Conservation (phyloP, 92 coral and sea anemone genomes). For the Scolanthus callimorphus region DNA sequence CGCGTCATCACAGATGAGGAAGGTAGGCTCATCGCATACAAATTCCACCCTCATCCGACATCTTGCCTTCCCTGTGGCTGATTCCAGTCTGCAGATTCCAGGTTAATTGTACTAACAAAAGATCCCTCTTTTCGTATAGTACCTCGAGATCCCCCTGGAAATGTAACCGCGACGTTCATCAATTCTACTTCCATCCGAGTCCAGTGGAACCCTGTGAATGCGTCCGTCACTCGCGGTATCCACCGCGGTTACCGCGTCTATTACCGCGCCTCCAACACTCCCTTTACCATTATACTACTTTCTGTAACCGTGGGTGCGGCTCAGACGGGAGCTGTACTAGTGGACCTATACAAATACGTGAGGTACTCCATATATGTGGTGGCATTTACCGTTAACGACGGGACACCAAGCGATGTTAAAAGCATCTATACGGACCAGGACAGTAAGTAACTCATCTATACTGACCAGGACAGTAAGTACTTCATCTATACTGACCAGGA, state of each 20-base stretch:
- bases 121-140: too few relatives aligned
- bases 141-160: constrained; percentile 61
- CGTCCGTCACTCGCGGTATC: constrained; percentile 38
- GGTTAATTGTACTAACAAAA: too few relatives aligned
- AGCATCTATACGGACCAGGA: constrained; percentile 49
- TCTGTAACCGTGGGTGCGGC: constrained; percentile 25
- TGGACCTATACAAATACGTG: constrained; percentile 57
- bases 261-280: constrained; percentile 45
- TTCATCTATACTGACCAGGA: too few relatives aligned
- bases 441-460: constrained; percentile 33
- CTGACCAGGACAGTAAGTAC: too few relatives aligned
- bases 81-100: too few relatives aligned
- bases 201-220: constrained; percentile 54
- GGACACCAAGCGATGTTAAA: constrained; percentile 30
- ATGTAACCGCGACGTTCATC: constrained; percentile 45
- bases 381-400: constrained; percentile 57
- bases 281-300: constrained; percentile 18
- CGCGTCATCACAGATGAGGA: constrained; percentile 51
- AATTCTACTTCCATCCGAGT: constrained; percentile 71
- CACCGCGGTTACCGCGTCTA: constrained; percentile 56
- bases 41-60: too few relatives aligned
- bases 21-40: constrained; percentile 29
- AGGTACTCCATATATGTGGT: constrained; percentile 58
- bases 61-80: too few relatives aligned
- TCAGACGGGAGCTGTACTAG: constrained; percentile 15